Evolutionary conservation across 2,113 vertebrate species (phyloP), one percentile per base, ranked within the genome.

Genomic region (Nymphicus hollandicus): DNA sequence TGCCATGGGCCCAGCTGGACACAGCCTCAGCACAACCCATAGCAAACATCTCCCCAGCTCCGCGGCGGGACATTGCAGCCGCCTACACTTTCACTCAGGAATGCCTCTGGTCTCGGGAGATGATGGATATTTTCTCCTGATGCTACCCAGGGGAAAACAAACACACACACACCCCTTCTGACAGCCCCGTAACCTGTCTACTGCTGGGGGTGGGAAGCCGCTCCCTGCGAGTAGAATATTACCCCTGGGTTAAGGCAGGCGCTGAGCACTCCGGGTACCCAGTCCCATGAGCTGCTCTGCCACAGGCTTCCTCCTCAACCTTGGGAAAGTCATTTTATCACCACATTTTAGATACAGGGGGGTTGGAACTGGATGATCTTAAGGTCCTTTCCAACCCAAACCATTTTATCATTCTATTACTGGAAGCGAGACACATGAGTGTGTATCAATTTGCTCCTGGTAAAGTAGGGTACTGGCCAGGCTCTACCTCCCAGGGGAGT

Each of bases 111-210:
- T 91, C 94, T 77, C 6, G 0, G 72, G 44, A 94, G 89, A 91
- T 77, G 91, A 89, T 89, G 94, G 91, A 91, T 95, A 91, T 95
- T 96, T 83, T 94, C 87, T 94, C 88, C 93, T 81, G 89, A 86
- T 93, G 91, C 82, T 91, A 44, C 88, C 76, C 74, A 18, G 46
- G 82, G 85, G 27, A 96, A 93, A 95, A 90, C 90, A 95, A 96
- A 96, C 76, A 81, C 88, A 93, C 71, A 52, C 37, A 17, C 91
- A 41, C 83, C 27, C 66, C 84, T 95, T 65, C 86, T 89, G 93
- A 72, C 78, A 70, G 91, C 66, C 53, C 53, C 0, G 0, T 79
- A 94, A 80, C 81, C 87, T 77, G 93, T 79, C 77, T 91, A 31
- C 89, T 81, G n/a, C 39, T 4, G 8, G 81, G 72, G 44, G 65